phyloP scores from a whole-genome alignment of 2,113 vertebrate genomes.

The Uria aalge region DNA sequence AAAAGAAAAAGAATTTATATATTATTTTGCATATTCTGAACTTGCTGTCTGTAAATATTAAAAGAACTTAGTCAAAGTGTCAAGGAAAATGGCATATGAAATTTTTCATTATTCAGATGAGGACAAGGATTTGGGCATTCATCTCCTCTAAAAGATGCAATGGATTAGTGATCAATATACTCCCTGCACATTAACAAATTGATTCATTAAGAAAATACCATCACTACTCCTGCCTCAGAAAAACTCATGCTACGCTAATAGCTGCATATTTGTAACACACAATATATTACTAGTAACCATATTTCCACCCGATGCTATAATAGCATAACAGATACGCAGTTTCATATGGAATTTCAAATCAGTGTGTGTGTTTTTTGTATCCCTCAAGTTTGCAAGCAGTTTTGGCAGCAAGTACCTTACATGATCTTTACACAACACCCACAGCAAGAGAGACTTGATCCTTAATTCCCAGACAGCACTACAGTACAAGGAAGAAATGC shows the following conservation, averaged over 20 bases:
- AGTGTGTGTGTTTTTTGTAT: neutral
- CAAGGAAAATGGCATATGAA: neutral
- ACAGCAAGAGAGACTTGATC: neutral
- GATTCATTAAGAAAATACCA: neutral
- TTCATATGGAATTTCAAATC: neutral
- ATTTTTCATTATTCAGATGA: neutral
- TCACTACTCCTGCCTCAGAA: neutral
- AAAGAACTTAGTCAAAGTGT: neutral
- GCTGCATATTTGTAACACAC: neutral
- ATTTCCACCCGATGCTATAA: neutral
- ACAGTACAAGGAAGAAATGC: neutral
- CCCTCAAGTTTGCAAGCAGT: neutral
- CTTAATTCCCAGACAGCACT: neutral
- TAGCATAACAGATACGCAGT: neutral
- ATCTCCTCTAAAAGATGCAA: neutral
- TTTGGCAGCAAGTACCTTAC: neutral
- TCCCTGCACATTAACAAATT: neutral
- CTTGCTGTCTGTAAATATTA: neutral
- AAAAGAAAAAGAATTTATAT: slow-evolving; percentile 52
- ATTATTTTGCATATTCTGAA: neutral
- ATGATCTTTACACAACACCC: neutral
- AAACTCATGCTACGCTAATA: neutral
- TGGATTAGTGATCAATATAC: neutral
- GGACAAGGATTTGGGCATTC: neutral
- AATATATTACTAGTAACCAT: neutral